phyloP scores from a whole-genome alignment of 2,113 vertebrate genomes.

The Elaphurus davidianus region DNA sequence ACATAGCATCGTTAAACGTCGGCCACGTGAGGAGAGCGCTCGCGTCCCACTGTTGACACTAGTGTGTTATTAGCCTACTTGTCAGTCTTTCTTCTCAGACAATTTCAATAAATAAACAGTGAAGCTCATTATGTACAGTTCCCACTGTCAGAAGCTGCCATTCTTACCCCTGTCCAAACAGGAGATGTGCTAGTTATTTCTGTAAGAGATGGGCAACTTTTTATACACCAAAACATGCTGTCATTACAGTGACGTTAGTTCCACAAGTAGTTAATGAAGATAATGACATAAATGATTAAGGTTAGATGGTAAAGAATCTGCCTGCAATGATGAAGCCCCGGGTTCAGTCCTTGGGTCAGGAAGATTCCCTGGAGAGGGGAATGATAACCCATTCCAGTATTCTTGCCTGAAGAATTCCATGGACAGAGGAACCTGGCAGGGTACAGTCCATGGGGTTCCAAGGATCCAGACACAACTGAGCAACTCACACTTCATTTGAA shows the following conservation, averaged over 20 bases:
- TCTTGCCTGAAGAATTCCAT: not conserved
- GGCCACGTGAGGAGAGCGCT: not conserved
- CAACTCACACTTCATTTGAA: not conserved
- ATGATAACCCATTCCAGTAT: not conserved
- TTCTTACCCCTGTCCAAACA: not conserved
- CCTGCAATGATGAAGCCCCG: not conserved
- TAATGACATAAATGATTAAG: not conserved
- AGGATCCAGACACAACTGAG: not conserved
- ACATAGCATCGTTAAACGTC: not conserved
- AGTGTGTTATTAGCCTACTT: not conserved
- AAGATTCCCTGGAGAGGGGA: not conserved
- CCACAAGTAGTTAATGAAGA: not conserved
- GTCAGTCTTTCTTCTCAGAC: conserved; percentile 9
- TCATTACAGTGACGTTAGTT: not conserved
- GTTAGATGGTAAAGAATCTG: not conserved
- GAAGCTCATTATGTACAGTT: not conserved
- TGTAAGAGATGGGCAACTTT: not conserved
- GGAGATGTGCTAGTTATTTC: not conserved
- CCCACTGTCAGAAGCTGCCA: not conserved
- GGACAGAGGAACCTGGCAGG: not conserved
- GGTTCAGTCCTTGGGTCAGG: not conserved
- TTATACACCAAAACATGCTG: not conserved
- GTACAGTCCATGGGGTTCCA: not conserved
- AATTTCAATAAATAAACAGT: conserved; percentile 16
- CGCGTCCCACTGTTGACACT: not conserved